Base-by-base conservation (phyloP, 2,888 invertebrate species). In the Callosobruchus maculatus region DNA sequence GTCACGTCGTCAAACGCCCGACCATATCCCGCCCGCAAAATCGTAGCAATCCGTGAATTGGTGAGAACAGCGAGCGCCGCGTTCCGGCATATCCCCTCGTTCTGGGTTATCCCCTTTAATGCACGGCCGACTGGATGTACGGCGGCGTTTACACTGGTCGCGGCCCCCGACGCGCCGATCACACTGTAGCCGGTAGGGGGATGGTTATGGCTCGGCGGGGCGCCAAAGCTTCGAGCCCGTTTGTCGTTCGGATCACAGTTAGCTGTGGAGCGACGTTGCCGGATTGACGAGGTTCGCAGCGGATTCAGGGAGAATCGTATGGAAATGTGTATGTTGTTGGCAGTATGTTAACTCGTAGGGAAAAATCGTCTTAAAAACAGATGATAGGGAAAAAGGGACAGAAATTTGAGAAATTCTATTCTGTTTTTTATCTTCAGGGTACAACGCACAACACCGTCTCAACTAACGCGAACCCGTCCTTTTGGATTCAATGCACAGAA, bases 181-280 rank as follows among this genome's bases (percentile, higher is more conserved):
- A 77, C 76, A 80, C 83, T 86, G 84, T 86, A 86, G 83, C 83
- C 84, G 80, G 83, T 83, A 83, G 84, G 85, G 86, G 86, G 87
- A 86, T 85, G 86, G 86, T 86, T 86, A 86, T 85, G 82, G 86
- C 85, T 86, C 85, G 85, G 84, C 83, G 83, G 84, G 86, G 86
- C 86, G 86, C 86, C 85, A 85, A 82, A 85, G 85, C 84, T 79
- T 22, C 68, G 68, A 68, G 68, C 49, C 49, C 49, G 49, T 49
- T 49, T 49, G 49, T 49, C 49, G 49, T 49, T 49, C 49, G 49
- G 49, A 49, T 49, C 49, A 49, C 49, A 49, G 49, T 49, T 49
- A 49, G 49, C 49, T 49, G 49, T 49, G 49, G 81, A 79, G 81
- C 81, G 79, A 79, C 80, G 80, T 71, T 73, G 78, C 77, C 79